Conservation (phyloP, 2,113 vertebrate genomes). For the Lampris incognitus region DNA sequence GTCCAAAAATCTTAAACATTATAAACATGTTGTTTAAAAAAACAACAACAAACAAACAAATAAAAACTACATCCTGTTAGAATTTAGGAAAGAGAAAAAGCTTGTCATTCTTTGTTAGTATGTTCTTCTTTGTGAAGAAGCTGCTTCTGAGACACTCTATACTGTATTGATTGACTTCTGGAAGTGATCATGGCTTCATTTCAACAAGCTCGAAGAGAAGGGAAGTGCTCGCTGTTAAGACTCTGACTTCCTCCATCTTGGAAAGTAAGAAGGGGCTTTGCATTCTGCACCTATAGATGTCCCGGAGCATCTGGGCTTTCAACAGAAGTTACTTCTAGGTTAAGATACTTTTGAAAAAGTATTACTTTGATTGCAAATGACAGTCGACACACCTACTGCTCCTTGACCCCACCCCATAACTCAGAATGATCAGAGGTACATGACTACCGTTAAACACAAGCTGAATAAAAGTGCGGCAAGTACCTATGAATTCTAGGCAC, state of each 20-base stretch:
- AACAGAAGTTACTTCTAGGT: too few species aligned
- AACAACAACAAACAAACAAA: too few species aligned
- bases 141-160: too few species aligned
- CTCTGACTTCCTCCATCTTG: not conserved
- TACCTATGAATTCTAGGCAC: slow-evolving; percentile 19
- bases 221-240: not conserved
- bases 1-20: too few species aligned
- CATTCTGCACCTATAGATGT: too few species aligned
- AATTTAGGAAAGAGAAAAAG: not conserved
- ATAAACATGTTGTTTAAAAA: too few species aligned
- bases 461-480: slow-evolving; percentile 36
- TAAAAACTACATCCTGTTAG: not conserved
- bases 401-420: too few species aligned
- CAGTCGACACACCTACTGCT: too few species aligned
- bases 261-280: not conserved
- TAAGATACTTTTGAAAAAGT: too few species aligned
- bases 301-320: too few species aligned
- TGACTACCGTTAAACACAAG: slow-evolving; percentile 29
- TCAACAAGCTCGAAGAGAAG: not conserved
- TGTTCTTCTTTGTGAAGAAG: not conserved
- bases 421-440: not conserved
- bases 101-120: not conserved
- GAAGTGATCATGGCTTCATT: not conserved
- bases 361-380: too few species aligned
- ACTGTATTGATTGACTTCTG: not conserved